Percentiles rank a stretch among this genome's conserved stretches.
Evolutionary conservation across 1,140 invertebrate species (phyloP).

Genomic region (Diabrotica undecimpunctata): DNA sequence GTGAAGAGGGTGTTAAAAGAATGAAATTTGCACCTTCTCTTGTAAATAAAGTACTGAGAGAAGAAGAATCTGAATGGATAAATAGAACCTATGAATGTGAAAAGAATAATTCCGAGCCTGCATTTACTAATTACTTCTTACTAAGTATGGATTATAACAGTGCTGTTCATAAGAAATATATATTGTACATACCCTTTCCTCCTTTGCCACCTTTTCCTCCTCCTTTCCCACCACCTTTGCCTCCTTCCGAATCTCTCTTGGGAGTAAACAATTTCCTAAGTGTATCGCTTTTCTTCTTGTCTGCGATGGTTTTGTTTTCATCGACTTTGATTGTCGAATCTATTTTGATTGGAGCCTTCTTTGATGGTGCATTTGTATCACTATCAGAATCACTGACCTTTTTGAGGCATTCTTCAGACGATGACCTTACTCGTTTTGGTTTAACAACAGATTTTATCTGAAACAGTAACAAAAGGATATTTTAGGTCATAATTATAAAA

Average conservation of each 20-base stretch:
- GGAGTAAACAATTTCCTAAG: slow-evolving; percentile 63
- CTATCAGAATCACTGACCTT: slow-evolving; percentile 27
- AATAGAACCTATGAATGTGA: no score
- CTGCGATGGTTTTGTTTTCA: slow-evolving; percentile 53
- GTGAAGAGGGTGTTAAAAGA: no score
- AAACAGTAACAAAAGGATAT: background rate
- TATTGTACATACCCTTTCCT: slow-evolving; percentile 47
- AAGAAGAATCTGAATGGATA: no score
- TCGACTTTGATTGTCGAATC: slow-evolving; percentile 48
- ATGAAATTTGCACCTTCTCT: no score
- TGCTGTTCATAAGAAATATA: no score
- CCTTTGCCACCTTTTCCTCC: slow-evolving; percentile 57
- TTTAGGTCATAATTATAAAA: no score
- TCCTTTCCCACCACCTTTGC: slow-evolving; percentile 52
- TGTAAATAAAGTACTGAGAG: no score
- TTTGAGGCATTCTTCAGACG: slow-evolving; percentile 9
- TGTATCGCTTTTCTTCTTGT: slow-evolving; percentile 70
- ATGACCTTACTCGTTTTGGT: background rate
- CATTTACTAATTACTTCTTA: no score
- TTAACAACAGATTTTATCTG: background rate
- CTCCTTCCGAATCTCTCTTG: slow-evolving; percentile 43
- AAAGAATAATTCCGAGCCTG: no score
- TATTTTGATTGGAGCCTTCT: slow-evolving; percentile 19
- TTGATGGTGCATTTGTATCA: slow-evolving; percentile 10
- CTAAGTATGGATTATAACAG: no score